These are phyloP conservation scores for Corythaixoides concolor DNA, from an alignment of 2,113 vertebrate genomes.

Conservation along the genomic window DNA sequence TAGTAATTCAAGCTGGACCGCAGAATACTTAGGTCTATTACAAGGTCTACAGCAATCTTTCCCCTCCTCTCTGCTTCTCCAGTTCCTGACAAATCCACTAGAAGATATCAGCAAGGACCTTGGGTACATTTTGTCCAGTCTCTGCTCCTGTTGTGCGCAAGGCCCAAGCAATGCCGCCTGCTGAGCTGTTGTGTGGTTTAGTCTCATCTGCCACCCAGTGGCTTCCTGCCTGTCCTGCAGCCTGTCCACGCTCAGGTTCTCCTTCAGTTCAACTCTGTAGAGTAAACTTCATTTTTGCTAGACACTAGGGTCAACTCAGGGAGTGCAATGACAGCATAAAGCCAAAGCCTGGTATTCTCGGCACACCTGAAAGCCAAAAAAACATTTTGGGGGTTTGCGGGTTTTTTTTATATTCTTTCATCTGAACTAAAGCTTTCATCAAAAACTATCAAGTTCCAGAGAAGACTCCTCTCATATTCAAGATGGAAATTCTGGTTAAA, in stretches of 20 bases:
- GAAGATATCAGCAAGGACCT: neutral
- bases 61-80: neutral
- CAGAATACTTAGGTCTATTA: neutral
- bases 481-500: neutral
- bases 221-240: neutral
- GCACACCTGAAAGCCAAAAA: neutral
- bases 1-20: neutral
- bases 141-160: neutral
- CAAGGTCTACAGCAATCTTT: neutral
- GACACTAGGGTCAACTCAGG: neutral
- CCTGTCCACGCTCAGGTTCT: neutral
- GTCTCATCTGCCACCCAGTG: conserved; percentile 25
- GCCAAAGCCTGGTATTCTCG: rapidly evolving
- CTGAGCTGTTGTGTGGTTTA: neutral
- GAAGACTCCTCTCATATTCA: neutral
- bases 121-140: rapidly evolving
- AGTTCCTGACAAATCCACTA: neutral
- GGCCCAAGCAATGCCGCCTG: no score
- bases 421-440: neutral
- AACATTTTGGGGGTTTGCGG: rapidly evolving
- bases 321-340: neutral
- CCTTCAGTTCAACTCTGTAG: neutral
- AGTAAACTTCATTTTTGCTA: rapidly evolving
- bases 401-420: neutral
- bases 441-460: neutral